phyloP scores from a whole-genome alignment of 2,888 invertebrate genomes.

The Lasiommata megera region DNA sequence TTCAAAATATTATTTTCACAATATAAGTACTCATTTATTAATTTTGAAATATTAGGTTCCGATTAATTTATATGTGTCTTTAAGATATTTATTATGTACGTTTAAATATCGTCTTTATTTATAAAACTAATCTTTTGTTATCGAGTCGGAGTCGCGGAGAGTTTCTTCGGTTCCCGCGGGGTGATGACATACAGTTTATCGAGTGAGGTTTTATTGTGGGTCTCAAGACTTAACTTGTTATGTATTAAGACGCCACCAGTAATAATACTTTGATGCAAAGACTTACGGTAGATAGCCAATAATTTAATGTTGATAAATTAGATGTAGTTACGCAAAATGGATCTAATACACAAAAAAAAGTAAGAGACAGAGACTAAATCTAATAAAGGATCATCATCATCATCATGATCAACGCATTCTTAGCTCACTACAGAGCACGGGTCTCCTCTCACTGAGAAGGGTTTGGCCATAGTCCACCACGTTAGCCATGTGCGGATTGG shows the following conservation, averaged over 20 bases:
- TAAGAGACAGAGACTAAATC: no score
- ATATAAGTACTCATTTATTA: slow-evolving; percentile 82
- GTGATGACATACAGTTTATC: slow-evolving; percentile 23
- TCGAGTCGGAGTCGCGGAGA: slow-evolving; percentile 47
- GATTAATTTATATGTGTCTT: slow-evolving; percentile 82
- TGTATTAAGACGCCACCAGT: neutral
- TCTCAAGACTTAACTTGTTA: neutral
- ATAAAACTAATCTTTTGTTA: slow-evolving; percentile 75
- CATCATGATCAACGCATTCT: no score
- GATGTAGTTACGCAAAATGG: no score
- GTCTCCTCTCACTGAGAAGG: no score
- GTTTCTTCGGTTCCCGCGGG: slow-evolving; percentile 13
- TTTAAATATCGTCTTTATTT: slow-evolving; percentile 77
- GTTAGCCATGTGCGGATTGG: no score
- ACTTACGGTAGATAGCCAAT: no score
- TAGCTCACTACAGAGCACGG: no score
- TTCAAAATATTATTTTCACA: slow-evolving; percentile 82
- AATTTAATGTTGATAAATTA: no score
- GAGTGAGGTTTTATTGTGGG: neutral
- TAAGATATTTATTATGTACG: slow-evolving; percentile 81
- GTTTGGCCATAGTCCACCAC: no score
- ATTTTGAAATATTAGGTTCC: slow-evolving; percentile 82
- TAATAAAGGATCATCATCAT: no score
- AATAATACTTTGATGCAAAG: no score
- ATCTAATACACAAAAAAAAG: no score